Conservation (phyloP, 2,888 invertebrate species). For the Parasteatoda lunata region DNA sequence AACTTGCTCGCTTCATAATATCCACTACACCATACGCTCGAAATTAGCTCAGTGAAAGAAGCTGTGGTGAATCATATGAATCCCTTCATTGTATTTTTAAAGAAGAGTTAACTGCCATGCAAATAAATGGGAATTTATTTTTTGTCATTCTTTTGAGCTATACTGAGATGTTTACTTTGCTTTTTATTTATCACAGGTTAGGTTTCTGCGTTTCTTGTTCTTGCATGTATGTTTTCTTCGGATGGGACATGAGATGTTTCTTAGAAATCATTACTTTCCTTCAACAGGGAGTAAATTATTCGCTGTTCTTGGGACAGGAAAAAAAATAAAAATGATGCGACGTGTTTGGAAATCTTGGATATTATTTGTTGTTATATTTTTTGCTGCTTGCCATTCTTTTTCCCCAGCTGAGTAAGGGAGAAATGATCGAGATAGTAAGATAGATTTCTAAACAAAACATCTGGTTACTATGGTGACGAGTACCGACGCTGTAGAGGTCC, state of each 20-base stretch:
- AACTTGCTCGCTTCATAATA: no score
- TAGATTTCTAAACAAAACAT: slow-evolving; percentile 62
- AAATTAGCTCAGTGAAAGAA: no score
- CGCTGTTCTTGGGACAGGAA: no score
- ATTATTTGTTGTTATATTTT: background rate
- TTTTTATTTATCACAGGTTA: background rate
- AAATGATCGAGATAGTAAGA: slow-evolving; percentile 36
- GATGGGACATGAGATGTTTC: background rate
- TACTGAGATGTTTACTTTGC: background rate
- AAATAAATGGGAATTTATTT: background rate
- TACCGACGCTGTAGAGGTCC: slow-evolving; percentile 40
- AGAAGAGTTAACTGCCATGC: background rate
- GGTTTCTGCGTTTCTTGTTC: background rate
- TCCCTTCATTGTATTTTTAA: background rate
- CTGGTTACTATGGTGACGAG: slow-evolving; percentile 60
- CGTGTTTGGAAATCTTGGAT: background rate
- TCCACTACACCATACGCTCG: no score
- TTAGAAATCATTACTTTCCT: no score
- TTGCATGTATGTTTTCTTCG: background rate
- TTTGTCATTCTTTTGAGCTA: background rate
- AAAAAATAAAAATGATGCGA: no score
- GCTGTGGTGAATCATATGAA: no score
- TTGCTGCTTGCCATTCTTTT: slow-evolving; percentile 17
- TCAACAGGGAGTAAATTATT: no score
- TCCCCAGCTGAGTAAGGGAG: slow-evolving; percentile 25